Conservation (phyloP, 1,140 invertebrate genomes). For the Heliconius hermathena region DNA sequence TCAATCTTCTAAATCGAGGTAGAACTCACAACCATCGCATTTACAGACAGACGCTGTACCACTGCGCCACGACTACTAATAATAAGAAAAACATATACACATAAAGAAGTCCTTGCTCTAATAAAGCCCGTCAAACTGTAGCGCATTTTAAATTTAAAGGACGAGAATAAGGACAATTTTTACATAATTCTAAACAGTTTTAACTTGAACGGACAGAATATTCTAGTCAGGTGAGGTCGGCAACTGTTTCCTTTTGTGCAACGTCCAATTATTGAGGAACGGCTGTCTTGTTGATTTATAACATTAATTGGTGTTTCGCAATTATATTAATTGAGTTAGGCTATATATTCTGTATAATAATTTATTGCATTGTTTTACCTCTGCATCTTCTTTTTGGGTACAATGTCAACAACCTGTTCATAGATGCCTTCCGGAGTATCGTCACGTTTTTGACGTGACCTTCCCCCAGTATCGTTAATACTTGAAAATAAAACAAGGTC, state of each 20-base stretch:
- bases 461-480: no score
- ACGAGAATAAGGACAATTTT: constrained; percentile 30
- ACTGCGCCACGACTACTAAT: neutral
- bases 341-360: neutral
- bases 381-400: no score
- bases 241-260: constrained; percentile 17
- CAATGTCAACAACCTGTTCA: no score
- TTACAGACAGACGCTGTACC: neutral
- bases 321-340: constrained; percentile 6
- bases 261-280: constrained; percentile 16
- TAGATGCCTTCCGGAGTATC: no score
- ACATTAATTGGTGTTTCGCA: constrained; percentile 6
- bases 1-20: no score
- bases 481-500: no score
- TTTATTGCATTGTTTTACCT: no score
- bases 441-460: no score
- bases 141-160: constrained; percentile 25
- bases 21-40: neutral
- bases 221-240: constrained; percentile 20
- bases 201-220: constrained; percentile 18
- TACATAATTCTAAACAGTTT: constrained; percentile 25
- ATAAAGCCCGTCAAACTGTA: constrained; percentile 25
- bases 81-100: neutral
- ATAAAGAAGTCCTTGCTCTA: constrained; percentile 16
- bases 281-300: constrained; percentile 12